Percentiles rank a stretch among this genome's conserved stretches.
Conservation (phyloP, 2,888 invertebrate genomes). For the Liopterus haemorrhoidalis region DNA sequence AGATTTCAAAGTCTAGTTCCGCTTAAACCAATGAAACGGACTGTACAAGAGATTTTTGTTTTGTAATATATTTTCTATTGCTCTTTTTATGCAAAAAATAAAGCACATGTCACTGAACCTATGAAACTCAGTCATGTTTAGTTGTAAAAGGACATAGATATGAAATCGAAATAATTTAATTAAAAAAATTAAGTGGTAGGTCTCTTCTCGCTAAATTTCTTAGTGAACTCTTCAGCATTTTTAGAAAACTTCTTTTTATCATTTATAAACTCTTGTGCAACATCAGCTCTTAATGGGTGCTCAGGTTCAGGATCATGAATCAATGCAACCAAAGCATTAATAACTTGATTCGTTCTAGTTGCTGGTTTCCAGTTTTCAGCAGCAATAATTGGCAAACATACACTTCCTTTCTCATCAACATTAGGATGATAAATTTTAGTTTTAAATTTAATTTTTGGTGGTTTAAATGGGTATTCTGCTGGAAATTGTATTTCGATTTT, state of each 20-base stretch:
- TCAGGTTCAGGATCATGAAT: slow-evolving; percentile 63
- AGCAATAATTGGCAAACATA: slow-evolving; percentile 59
- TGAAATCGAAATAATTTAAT: too few relatives aligned
- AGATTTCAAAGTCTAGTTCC: too few relatives aligned
- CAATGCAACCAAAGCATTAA: slow-evolving; percentile 55
- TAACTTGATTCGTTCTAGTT: slow-evolving; percentile 63
- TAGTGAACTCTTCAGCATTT: slow-evolving; percentile 57
- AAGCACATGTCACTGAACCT: too few relatives aligned
- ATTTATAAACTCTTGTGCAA: slow-evolving; percentile 47
- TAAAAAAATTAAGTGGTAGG: too few relatives aligned
- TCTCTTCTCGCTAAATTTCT: slow-evolving; percentile 56
- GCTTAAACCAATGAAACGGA: too few relatives aligned
- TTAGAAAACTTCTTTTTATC: slow-evolving; percentile 58
- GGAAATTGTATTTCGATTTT: slow-evolving; percentile 58
- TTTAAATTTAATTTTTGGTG: slow-evolving; percentile 59
- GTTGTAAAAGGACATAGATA: too few relatives aligned
- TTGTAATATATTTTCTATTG: too few relatives aligned
- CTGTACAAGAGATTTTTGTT: too few relatives aligned
- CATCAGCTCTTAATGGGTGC: slow-evolving; percentile 58
- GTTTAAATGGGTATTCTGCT: slow-evolving; percentile 64
- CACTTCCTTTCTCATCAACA: slow-evolving; percentile 62
- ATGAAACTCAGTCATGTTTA: too few relatives aligned
- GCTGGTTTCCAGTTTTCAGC: slow-evolving; percentile 67
- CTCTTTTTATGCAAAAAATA: too few relatives aligned
- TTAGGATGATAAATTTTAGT: slow-evolving; percentile 69